Percentiles rank a stretch among this genome's conserved stretches.
Conservation (phyloP, 2,113 vertebrate species). For the Ochotona princeps region DNA sequence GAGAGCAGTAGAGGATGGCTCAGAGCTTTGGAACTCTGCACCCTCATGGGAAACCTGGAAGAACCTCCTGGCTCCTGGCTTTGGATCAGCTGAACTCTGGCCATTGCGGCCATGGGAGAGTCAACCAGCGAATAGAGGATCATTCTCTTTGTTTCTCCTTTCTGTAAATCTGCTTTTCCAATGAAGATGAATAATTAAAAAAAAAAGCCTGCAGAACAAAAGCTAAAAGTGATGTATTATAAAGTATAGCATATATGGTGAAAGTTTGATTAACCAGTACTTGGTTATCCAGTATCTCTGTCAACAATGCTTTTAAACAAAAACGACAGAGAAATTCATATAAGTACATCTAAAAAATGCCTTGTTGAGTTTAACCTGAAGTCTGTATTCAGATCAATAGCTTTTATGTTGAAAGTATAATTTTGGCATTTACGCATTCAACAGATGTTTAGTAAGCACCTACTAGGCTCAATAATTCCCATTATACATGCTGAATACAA, state of each 20-base stretch:
- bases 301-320: not conserved
- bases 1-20: too few relatives aligned
- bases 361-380: not conserved
- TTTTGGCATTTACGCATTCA: not conserved
- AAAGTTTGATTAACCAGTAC: not conserved
- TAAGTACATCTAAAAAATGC: not conserved
- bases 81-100: too few relatives aligned
- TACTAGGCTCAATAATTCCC: not conserved
- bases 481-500: not conserved
- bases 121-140: too few relatives aligned
- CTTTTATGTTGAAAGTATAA: not conserved
- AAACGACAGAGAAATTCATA: conserved; percentile 25
- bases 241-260: not conserved
- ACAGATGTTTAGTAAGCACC: not conserved
- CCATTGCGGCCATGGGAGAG: too few relatives aligned
- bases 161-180: too few relatives aligned
- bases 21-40: too few relatives aligned
- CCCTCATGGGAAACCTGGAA: too few relatives aligned
- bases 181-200: too few relatives aligned
- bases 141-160: too few relatives aligned
- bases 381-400: not conserved
- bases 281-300: not conserved
- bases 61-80: too few relatives aligned
- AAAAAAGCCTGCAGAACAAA: conserved; percentile 34
- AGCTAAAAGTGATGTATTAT: not conserved